These are phyloP conservation scores for Cheilinus undulatus DNA, from an alignment of 2,113 vertebrate genomes.

Conservation along the genomic window DNA sequence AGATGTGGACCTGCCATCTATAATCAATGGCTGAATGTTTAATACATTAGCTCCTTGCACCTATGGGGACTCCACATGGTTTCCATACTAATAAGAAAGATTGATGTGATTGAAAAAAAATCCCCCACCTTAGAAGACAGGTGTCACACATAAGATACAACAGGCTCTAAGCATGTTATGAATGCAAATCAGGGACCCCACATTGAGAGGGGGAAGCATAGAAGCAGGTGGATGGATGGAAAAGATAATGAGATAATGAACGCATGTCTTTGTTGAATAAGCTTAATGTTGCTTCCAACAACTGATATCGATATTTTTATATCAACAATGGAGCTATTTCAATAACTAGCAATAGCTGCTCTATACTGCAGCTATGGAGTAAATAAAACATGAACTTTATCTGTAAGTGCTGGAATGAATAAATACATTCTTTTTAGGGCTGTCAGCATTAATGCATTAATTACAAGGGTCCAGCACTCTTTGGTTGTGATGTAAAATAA, in stretches of 20 bases:
- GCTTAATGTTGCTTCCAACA: too few species aligned
- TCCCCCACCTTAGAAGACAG: slow-evolving; percentile 20
- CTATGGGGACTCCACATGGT: slow-evolving; percentile 11
- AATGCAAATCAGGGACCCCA: slow-evolving; percentile 40
- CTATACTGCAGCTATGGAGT: too few species aligned
- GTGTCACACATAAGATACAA: slow-evolving; percentile 19
- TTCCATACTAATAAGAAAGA: slow-evolving; percentile 43
- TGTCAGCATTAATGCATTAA: too few species aligned
- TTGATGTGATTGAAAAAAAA: slow-evolving; percentile 17
- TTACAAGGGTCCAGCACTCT: too few species aligned
- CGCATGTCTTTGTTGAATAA: neutral
- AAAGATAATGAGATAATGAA: neutral
- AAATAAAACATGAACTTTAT: too few species aligned
- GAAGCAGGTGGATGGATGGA: neutral
- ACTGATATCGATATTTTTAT: too few species aligned
- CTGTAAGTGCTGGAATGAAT: too few species aligned
- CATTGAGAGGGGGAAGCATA: neutral
- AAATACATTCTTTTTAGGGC: too few species aligned
- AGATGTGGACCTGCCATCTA: slow-evolving; percentile 20
- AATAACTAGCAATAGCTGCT: too few species aligned
- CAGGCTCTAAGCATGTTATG: slow-evolving; percentile 18
- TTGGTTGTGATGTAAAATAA: too few species aligned
- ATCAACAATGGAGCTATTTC: too few species aligned
- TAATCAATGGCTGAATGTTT: slow-evolving; percentile 50
- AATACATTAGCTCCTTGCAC: slow-evolving; percentile 23